Evolutionary conservation across 2,888 invertebrate species (phyloP).

Genomic region (Microchrysa polita): DNA sequence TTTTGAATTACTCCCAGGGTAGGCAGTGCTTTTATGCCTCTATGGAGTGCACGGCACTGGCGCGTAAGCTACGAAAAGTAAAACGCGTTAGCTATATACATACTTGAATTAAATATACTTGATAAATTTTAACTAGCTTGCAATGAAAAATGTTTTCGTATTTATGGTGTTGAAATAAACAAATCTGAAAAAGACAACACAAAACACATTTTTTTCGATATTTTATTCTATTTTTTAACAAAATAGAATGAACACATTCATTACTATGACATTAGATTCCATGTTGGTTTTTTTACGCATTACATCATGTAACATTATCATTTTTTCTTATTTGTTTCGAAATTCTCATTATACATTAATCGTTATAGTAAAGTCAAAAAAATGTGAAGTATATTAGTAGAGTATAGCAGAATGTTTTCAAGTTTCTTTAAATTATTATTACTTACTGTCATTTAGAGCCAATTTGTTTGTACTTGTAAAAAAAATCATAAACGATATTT

Average conservation of each 20-base stretch:
- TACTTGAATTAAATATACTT: too few relatives aligned
- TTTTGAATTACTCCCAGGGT: too few relatives aligned
- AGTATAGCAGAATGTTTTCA: slow-evolving; percentile 18
- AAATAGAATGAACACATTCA: slow-evolving; percentile 39
- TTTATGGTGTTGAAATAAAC: too few relatives aligned
- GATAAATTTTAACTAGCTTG: too few relatives aligned
- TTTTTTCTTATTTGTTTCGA: neutral
- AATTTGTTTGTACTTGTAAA: neutral
- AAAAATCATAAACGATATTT: neutral
- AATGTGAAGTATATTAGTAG: too few relatives aligned
- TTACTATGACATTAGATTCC: slow-evolving; percentile 6
- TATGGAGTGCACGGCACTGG: too few relatives aligned
- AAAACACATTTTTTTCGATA: slow-evolving; percentile 12
- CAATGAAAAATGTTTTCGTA: too few relatives aligned
- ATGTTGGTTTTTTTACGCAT: neutral
- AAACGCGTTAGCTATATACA: too few relatives aligned
- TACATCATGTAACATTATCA: slow-evolving; percentile 13
- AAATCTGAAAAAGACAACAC: neutral
- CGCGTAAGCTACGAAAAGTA: too few relatives aligned
- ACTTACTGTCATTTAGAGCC: neutral
- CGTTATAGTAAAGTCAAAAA: too few relatives aligned
- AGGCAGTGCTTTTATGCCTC: too few relatives aligned
- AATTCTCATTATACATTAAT: neutral
- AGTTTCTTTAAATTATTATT: slow-evolving; percentile 15
- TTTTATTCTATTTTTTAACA: slow-evolving; percentile 31